Evolutionary conservation across 2,797 vertebrate genomes (phyloP).

Genomic region (Myotis myotis): DNA sequence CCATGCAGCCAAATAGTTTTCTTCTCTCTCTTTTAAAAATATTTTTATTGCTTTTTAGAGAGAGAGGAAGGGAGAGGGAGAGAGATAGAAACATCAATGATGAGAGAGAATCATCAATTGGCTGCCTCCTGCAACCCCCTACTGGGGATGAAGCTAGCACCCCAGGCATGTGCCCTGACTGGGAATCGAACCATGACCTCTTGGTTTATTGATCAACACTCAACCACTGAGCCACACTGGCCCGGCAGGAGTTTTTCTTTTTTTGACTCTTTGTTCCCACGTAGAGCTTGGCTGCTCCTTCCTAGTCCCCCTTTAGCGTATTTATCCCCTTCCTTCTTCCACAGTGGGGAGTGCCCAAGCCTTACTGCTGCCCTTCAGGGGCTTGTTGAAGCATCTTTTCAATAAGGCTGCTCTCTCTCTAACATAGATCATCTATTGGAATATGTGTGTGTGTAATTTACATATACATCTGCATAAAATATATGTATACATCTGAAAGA

Average conservation of each 20-base stretch:
- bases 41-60: no score
- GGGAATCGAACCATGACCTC: no score
- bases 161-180: no score
- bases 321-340: neutral
- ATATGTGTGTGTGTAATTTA: neutral
- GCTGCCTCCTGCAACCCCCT: no score
- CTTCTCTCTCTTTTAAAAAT: no score
- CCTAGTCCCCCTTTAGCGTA: neutral
- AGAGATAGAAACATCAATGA: no score
- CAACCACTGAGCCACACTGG: no score
- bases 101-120: no score
- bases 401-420: neutral
- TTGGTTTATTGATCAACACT: no score
- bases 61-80: no score
- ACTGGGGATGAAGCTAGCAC: no score
- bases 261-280: neutral
- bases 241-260: neutral
- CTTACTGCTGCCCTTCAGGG: neutral
- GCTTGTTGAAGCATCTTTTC: neutral
- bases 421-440: neutral
- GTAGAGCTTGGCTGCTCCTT: neutral
- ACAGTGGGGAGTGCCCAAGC: accelerated
- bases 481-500: neutral
- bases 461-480: neutral
- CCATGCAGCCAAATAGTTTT: neutral